These are phyloP conservation scores for Acleris cristana DNA, from an alignment of 2,888 invertebrate species.

Conservation along the genomic window DNA sequence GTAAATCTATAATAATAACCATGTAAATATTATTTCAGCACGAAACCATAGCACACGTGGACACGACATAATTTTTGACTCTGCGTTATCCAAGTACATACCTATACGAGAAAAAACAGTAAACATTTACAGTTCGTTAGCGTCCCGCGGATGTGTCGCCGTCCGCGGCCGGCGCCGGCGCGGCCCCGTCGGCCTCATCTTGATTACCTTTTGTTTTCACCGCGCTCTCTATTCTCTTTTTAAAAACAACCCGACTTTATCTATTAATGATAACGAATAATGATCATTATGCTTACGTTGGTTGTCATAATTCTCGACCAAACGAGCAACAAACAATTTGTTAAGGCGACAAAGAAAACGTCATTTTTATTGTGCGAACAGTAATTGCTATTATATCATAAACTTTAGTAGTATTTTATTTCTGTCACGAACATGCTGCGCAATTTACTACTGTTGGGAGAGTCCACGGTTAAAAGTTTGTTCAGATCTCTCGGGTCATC, in stretches of 20 bases:
- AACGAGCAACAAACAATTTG: constrained; percentile 13
- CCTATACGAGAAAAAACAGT: neutral
- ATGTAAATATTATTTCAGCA: too few relatives aligned
- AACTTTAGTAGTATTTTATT: constrained; percentile 1
- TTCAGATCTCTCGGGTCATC: constrained; percentile 36
- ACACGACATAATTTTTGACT: too few relatives aligned
- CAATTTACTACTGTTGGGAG: neutral
- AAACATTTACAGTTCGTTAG: constrained; percentile 28
- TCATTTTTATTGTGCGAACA: constrained; percentile 10
- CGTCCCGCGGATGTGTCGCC: neutral
- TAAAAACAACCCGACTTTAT: constrained; percentile 13
- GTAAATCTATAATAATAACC: too few relatives aligned
- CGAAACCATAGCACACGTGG: too few relatives aligned
- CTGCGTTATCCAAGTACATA: too few relatives aligned
- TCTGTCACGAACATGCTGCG: neutral
- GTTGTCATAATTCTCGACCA: neutral
- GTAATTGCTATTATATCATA: neutral
- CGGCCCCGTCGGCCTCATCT: constrained; percentile 7
- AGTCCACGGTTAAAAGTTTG: constrained; percentile 13
- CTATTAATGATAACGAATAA: neutral
- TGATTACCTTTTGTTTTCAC: constrained; percentile 21
- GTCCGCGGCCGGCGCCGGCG: neutral
- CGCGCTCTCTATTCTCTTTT: constrained; percentile 12
- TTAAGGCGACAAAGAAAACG: constrained; percentile 9
- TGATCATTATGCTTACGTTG: constrained; percentile 5